Evolutionary conservation across 1,140 invertebrate genomes (phyloP).

Genomic region (Ceratina calcarata): DNA sequence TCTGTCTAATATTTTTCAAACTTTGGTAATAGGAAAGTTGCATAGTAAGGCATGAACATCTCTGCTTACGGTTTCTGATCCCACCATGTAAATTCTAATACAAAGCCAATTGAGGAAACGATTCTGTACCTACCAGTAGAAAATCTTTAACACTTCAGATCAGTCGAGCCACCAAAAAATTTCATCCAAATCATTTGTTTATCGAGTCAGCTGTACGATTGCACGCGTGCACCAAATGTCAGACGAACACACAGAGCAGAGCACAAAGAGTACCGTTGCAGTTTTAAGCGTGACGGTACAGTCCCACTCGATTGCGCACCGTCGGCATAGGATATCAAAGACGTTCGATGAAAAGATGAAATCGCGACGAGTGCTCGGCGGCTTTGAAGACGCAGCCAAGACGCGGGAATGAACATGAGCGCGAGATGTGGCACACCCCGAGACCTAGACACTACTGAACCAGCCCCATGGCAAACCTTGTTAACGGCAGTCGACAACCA

Average conservation of each 20-base stretch:
- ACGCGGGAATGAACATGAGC: constrained; percentile 56
- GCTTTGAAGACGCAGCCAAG: constrained; percentile 46
- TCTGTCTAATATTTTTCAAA: background rate
- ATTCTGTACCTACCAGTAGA: background rate
- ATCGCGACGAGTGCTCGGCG: constrained; percentile 1
- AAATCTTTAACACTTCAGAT: background rate
- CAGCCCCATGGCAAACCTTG: constrained; percentile 79
- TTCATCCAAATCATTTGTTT: background rate
- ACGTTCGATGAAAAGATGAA: constrained; percentile 20
- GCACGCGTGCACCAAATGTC: background rate
- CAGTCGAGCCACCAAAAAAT: too few species aligned
- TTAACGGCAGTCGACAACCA: constrained; percentile 80
- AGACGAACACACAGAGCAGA: background rate
- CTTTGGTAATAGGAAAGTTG: background rate
- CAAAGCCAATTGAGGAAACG: background rate
- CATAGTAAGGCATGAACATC: background rate
- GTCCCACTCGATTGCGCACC: background rate
- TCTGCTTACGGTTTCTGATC: background rate
- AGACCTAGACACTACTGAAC: constrained; percentile 80
- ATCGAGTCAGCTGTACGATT: background rate
- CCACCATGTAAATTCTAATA: background rate
- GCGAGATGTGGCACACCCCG: constrained; percentile 77
- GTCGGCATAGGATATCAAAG: constrained; percentile 2
- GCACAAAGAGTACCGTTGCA: background rate
- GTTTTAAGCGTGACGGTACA: background rate